Conservation (phyloP, 2,113 vertebrate species). For the Gymnobelideus leadbeateri region DNA sequence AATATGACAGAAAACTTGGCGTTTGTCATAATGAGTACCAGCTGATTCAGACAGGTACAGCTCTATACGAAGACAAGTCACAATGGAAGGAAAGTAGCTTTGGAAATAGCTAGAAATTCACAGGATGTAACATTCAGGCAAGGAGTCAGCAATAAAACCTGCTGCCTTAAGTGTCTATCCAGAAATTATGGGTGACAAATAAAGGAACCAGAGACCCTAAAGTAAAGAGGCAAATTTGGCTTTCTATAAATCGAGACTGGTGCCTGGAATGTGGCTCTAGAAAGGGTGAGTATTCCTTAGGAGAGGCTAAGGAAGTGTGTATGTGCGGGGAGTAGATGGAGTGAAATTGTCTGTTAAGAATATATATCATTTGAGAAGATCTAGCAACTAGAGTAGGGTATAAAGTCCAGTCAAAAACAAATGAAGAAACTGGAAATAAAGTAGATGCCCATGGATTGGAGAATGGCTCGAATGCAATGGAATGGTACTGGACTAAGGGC, state of each 20-base stretch:
- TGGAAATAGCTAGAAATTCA: background rate
- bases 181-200: background rate
- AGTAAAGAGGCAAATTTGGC: background rate
- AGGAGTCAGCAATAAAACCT: background rate
- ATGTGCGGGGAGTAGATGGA: background rate
- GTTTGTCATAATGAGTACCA: too few relatives aligned
- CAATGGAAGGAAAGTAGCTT: background rate
- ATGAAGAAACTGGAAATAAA: background rate
- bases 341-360: background rate
- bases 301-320: background rate
- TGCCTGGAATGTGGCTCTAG: background rate
- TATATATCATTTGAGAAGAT: background rate
- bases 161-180: background rate
- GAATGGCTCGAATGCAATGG: too few relatives aligned
- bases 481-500: background rate
- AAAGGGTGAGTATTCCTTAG: background rate
- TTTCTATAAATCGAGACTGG: background rate
- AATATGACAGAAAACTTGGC: too few relatives aligned
- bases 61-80: too few relatives aligned
- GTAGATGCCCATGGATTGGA: background rate
- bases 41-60: too few relatives aligned
- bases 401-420: background rate
- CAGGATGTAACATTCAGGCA: background rate
- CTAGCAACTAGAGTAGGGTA: background rate
- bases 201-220: background rate